Evolutionary conservation across 1,140 invertebrate species (phyloP), one percentile per base, ranked within the genome.

Genomic region (Drepana arcuata): DNA sequence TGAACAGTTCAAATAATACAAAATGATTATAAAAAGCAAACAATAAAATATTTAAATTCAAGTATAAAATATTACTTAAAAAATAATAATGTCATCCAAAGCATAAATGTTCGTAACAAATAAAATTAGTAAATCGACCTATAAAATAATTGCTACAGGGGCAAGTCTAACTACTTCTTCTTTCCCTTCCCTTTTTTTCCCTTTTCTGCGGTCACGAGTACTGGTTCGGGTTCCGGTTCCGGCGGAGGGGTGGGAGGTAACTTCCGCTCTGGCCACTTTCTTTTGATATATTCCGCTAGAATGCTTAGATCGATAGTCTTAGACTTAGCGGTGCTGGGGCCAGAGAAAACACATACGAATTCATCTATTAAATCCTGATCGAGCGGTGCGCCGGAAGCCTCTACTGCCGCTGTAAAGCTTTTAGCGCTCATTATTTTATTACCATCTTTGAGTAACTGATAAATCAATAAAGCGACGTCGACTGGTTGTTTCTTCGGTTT

Each of bases 251-350:
- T 72, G 0, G 64, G 60, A 11, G 74, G 74, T 12, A 75, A 33
- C 31, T 66, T 58, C 7, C 58, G 57, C 7, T 79, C 64, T 6
- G 74, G 74, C 70, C 70, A 79, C 45, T 69, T 71, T 15, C 72
- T 57, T 27, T 58, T 61, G 7, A 69, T 46, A 43, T 56, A 74
- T 41, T 79, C 74, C 4, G 48, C 66, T 25, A 77, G 27, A 4
- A 34, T 16, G 10, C 10, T 42, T 9, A 77, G 31, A 46, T 63
- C 44, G 6, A 77, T 56, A 0, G 45, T 62, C 32, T 55, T 71
- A 1, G 31, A 1, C 36, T 73, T 68, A 5, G 34, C 21, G 11
- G 34, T 31, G 28, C 40, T 48, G 14, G 64, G 45, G 7, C 53
- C 68, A 30, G 56, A 15, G 45, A 74, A 78, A 2, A 39, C 34